Evolutionary conservation across 1,140 invertebrate genomes (phyloP).

Genomic region (Cyphomyrmex costatus): DNA sequence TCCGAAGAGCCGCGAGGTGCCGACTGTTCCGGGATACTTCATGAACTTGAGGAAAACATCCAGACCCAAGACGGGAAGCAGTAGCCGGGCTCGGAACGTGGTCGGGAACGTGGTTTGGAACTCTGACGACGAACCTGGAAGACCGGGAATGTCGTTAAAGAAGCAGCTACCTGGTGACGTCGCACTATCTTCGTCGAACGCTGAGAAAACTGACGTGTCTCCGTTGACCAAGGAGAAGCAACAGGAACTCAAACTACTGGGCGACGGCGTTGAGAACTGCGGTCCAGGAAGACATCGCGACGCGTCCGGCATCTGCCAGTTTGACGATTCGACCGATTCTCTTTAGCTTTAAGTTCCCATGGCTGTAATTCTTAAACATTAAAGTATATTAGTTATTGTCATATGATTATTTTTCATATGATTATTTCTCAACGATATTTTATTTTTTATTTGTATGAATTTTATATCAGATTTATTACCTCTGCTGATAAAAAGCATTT

Average conservation of each 20-base stretch:
- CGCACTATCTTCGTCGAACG: background rate
- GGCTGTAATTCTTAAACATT: slow-evolving; percentile 16
- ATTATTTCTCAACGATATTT: background rate
- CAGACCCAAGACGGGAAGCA: slow-evolving; percentile 4
- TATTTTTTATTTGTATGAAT: slow-evolving; percentile 16
- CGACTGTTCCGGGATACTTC: slow-evolving; percentile 15
- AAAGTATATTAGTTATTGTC: background rate
- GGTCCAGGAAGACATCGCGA: slow-evolving; percentile 83
- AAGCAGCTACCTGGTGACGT: slow-evolving; percentile 60
- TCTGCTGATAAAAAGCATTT: background rate
- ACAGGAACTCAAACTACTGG: slow-evolving; percentile 78
- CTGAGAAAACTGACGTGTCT: slow-evolving; percentile 34
- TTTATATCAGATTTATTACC: background rate
- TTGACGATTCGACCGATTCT: slow-evolving; percentile 24
- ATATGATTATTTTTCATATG: background rate
- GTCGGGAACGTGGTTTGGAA: background rate
- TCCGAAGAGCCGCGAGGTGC: slow-evolving; percentile 26
- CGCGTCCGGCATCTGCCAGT: slow-evolving; percentile 77
- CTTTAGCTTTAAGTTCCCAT: background rate
- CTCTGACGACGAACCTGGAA: background rate
- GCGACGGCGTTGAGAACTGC: slow-evolving; percentile 82
- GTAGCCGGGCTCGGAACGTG: slow-evolving; percentile 3
- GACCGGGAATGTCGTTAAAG: slow-evolving; percentile 62
- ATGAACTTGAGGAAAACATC: slow-evolving; percentile 24
- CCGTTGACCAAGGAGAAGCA: slow-evolving; percentile 36